A percentile compares a stretch with the other conserved stretches of the same genome.
These are phyloP conservation scores for Agrochola macilenta DNA, from an alignment of 2,888 invertebrate species.

Conservation along the genomic window DNA sequence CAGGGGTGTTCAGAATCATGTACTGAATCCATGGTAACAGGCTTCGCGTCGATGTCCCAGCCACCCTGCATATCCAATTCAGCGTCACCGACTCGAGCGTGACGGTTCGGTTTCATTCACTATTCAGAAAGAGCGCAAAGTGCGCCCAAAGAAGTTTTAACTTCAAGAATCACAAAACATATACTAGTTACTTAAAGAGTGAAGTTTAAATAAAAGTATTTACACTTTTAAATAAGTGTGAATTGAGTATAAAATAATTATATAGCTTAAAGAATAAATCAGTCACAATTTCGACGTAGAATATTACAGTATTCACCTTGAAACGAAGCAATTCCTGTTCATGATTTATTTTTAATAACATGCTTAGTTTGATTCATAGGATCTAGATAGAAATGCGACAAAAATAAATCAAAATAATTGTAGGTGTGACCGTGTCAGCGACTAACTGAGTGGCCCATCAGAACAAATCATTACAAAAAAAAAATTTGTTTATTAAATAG, in stretches of 20 bases:
- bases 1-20: no score
- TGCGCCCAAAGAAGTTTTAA: no score
- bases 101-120: no score
- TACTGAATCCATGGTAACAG: no score
- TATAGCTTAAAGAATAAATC: not conserved
- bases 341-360: conserved; percentile 31
- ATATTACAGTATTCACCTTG: conserved; percentile 33
- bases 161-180: no score
- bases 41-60: no score
- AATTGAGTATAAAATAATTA: not conserved
- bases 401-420: conserved; percentile 13
- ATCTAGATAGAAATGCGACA: conserved; percentile 1
- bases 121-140: no score
- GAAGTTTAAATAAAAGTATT: not conserved
- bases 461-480: not conserved
- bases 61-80: no score
- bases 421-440: not conserved
- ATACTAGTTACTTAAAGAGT: no score
- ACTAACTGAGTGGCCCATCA: not conserved
- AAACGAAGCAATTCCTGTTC: not conserved
- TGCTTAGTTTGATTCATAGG: conserved; percentile 14
- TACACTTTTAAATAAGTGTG: not conserved
- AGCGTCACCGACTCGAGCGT: no score
- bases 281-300: conserved; percentile 11
- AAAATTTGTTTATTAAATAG: not conserved